A percentile compares a stretch with the other conserved stretches of the same genome.
Evolutionary conservation across 2,888 invertebrate species (phyloP).

Genomic region (Ichneumon xanthorius): DNA sequence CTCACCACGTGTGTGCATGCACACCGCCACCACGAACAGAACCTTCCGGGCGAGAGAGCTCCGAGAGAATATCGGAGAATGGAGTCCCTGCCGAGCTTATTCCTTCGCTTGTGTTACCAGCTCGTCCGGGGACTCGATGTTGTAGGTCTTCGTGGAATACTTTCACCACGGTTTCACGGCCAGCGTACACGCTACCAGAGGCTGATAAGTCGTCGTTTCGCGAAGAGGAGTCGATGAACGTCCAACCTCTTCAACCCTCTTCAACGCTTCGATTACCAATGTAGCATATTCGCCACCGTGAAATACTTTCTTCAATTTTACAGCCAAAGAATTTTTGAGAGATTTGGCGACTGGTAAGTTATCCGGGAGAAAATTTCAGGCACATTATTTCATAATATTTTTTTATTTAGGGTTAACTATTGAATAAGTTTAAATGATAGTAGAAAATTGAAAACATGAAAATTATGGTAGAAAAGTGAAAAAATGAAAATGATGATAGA

Average conservation of each 20-base stretch:
- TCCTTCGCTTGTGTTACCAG: slow-evolving; percentile 11
- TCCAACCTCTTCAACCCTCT: not conserved
- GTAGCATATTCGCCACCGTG: too few relatives aligned
- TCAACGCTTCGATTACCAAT: not conserved
- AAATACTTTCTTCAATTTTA: too few relatives aligned
- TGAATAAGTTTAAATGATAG: too few relatives aligned
- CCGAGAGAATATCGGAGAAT: slow-evolving; percentile 12
- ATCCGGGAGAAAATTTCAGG: too few relatives aligned
- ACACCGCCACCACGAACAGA: slow-evolving; percentile 43
- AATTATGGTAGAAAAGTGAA: too few relatives aligned
- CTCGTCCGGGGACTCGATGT: not conserved
- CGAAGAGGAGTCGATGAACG: slow-evolving; percentile 54
- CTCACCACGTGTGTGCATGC: slow-evolving; percentile 27
- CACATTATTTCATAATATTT: not conserved
- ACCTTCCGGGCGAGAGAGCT: not conserved
- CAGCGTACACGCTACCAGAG: slow-evolving; percentile 82
- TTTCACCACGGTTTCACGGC: slow-evolving; percentile 84
- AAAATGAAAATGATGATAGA: too few relatives aligned
- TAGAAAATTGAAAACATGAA: too few relatives aligned
- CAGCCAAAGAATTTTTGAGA: too few relatives aligned
- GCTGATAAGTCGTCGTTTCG: slow-evolving; percentile 72
- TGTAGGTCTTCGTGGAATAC: slow-evolving; percentile 77
- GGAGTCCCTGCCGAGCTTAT: slow-evolving; percentile 8
- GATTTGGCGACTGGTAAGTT: too few relatives aligned
- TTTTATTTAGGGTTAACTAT: not conserved